Evolutionary conservation across 2,113 vertebrate genomes (phyloP), one percentile per base, ranked within the genome.

Genomic region (Perca flavescens): DNA sequence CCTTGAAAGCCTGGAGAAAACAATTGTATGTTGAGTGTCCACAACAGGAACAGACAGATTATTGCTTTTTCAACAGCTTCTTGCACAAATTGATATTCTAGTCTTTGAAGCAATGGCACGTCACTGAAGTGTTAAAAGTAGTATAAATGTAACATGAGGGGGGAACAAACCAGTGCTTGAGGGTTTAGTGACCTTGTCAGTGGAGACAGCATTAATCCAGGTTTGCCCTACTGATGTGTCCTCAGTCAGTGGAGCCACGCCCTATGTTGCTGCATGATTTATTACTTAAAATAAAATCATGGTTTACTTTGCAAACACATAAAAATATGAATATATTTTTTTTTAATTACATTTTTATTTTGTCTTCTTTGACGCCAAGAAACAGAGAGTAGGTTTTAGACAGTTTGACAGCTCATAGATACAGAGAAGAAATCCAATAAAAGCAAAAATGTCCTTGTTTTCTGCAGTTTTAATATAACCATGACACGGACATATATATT

Each of bases 31-130:
- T 60, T 17, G 50, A 46, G 67, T 65, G 65, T 74, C 74, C 70
- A 80, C 60, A 69, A 76, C 66, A 79, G 69, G 66, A 81, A 74
- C 67, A 64, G 63, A 34, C 64, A 71, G 50, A 69, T 28, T 31
- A 57, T 58, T 34, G 53, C 54, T 72, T 80, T 84, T 74, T 80
- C 79, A 68, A 79, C 80, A 91, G 84, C 62, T 69, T 74, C 85
- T 91, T 74, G 76, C 62, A 82, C 81, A 88, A 86, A 91, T 87
- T 66, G 82, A 88, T 92, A 92, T 91, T 82, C 74, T 54, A 62
- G 77, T 87, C 75, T 89, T 82, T 76, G 65, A 68, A 67, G 47
- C 67, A 77, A 70, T 76, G 62, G 74, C 80, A 73, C 49, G 21
- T 57, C 64, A 62, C 77, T 52, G 49, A 76, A 72, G 83, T 88